A percentile compares a stretch with the other conserved stretches of the same genome.
phyloP scores from a whole-genome alignment of 2,888 invertebrate genomes.

The Stenotaenia linearis region DNA sequence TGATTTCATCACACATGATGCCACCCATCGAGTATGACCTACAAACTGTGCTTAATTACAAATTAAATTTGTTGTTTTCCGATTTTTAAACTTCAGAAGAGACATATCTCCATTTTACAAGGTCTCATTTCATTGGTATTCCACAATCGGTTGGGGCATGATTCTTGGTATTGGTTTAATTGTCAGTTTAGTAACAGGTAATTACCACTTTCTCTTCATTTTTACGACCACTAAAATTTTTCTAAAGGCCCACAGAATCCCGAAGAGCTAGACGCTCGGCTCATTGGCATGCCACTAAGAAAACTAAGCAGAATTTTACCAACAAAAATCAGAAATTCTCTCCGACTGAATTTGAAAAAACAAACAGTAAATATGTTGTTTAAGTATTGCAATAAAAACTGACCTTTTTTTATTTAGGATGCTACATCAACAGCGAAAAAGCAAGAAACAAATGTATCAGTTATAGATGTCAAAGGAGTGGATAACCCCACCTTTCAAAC shows the following conservation, averaged over 20 bases:
- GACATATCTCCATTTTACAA: slow-evolving; percentile 8
- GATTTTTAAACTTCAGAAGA: background rate
- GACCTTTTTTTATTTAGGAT: no score
- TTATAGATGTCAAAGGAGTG: background rate
- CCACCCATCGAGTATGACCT: background rate
- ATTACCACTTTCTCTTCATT: background rate
- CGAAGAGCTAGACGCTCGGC: background rate
- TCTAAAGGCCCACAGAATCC: background rate
- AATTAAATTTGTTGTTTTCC: no score
- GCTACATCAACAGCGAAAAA: background rate
- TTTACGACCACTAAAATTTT: background rate
- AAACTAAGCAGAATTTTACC: background rate
- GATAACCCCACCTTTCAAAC: background rate
- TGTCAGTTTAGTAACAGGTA: slow-evolving; percentile 17
- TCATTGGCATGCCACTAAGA: background rate
- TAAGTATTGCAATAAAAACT: no score
- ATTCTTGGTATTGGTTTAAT: background rate
- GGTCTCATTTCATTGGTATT: slow-evolving; percentile 29
- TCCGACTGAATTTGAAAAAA: background rate
- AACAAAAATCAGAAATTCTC: background rate
- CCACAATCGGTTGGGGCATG: background rate
- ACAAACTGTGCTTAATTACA: background rate
- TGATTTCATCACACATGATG: background rate
- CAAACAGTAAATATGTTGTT: background rate
- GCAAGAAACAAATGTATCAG: background rate